A percentile compares a stretch with the other conserved stretches of the same genome.
Evolutionary conservation across 2,113 vertebrate genomes (phyloP).

Genomic region (Piprites chloris): DNA sequence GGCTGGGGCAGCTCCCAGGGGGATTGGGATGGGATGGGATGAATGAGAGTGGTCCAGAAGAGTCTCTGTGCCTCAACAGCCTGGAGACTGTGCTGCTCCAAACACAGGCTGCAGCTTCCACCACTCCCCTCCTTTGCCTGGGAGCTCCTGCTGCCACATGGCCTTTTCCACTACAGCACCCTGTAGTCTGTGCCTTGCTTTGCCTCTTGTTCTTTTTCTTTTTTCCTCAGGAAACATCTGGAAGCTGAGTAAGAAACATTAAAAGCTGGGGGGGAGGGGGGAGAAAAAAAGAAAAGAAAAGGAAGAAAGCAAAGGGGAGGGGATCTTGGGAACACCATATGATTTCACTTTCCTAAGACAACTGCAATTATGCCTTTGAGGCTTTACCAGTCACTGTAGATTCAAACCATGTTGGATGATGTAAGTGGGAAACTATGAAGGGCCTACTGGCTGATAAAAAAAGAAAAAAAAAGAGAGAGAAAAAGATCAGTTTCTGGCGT

Average conservation of each 20-base stretch:
- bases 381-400: slow-evolving; percentile 59
- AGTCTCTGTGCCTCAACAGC: background rate
- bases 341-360: slow-evolving; percentile 76
- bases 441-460: slow-evolving; percentile 20
- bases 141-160: slow-evolving; percentile 65
- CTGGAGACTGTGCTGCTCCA: background rate
- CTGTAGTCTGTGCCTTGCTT: background rate
- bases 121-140: fast-evolving
- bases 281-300: background rate
- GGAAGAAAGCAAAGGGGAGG: background rate
- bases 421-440: slow-evolving; percentile 77
- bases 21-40: background rate
- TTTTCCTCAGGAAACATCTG: slow-evolving; percentile 74
- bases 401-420: slow-evolving; percentile 69
- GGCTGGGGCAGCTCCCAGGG: background rate
- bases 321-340: slow-evolving; percentile 61
- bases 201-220: background rate
- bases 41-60: fast-evolving
- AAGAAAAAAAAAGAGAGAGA: background rate
- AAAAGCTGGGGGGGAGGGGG: background rate
- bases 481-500: slow-evolving; percentile 1
- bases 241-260: slow-evolving; percentile 51
- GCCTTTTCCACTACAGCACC: slow-evolving; percentile 30
- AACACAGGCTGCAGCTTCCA: background rate
- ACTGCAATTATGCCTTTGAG: slow-evolving; percentile 61